Evolutionary conservation across 2,113 vertebrate species (phyloP).

Genomic region (Nothobranchius furzeri): DNA sequence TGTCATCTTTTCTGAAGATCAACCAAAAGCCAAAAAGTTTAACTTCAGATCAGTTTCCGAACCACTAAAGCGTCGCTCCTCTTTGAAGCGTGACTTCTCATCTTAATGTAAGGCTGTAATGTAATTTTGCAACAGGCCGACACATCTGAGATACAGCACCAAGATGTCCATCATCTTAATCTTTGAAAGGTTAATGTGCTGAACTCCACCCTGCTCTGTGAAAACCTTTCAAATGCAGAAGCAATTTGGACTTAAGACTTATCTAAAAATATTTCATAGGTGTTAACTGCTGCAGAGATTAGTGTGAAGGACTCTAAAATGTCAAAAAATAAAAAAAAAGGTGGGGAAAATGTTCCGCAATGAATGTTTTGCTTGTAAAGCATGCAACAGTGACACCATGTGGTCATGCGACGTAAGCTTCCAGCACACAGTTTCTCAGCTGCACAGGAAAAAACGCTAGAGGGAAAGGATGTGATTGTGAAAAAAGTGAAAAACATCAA

Average conservation of each 20-base stretch:
- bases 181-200: slow-evolving; percentile 40
- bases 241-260: slow-evolving; percentile 57
- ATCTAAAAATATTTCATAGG: slow-evolving; percentile 52
- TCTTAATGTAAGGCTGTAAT: slow-evolving; percentile 21
- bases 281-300: slow-evolving; percentile 60
- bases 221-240: slow-evolving; percentile 43
- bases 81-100: background rate
- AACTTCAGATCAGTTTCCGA: background rate
- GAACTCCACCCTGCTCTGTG: slow-evolving; percentile 13
- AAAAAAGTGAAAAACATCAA: no score
- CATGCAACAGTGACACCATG: slow-evolving; percentile 62
- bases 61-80: background rate
- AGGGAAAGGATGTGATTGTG: no score
- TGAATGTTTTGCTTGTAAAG: slow-evolving; percentile 1
- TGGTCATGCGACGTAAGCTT: slow-evolving; percentile 16
- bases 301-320: slow-evolving; percentile 63
- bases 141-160: slow-evolving; percentile 13
- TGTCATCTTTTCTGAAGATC: slow-evolving; percentile 22
- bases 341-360: slow-evolving; percentile 10
- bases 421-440: background rate
- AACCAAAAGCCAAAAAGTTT: background rate
- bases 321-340: slow-evolving; percentile 25
- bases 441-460: no score
- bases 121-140: slow-evolving; percentile 28
- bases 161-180: slow-evolving; percentile 38